Conservation (phyloP, 2,888 invertebrate genomes). For the Orthonevra nobilis region DNA sequence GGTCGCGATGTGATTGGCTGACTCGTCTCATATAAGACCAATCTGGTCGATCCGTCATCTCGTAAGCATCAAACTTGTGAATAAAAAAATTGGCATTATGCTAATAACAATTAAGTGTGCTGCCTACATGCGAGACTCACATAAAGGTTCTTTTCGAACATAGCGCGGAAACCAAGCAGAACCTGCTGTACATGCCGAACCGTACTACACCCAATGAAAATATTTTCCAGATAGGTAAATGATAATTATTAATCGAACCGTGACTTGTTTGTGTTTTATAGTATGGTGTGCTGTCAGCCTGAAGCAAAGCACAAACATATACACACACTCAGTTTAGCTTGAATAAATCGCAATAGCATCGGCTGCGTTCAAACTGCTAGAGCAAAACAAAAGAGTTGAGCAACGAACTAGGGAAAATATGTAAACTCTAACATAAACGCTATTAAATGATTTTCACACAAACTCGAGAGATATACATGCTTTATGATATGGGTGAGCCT, state of each 20-base stretch:
- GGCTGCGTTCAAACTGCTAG: conserved; percentile 15
- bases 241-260: conserved; percentile 70
- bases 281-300: conserved; percentile 37
- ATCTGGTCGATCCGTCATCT: conserved; percentile 65
- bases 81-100: conserved; percentile 22
- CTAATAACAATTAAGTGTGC: conserved; percentile 46
- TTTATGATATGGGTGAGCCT: conserved; percentile 9
- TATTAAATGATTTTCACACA: conserved; percentile 29
- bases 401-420: conserved; percentile 56
- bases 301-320: conserved; percentile 49
- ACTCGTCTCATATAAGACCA: conserved; percentile 60
- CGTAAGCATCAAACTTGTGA: conserved; percentile 59
- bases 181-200: conserved; percentile 23
- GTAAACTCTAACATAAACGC: conserved; percentile 40
- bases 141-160: conserved; percentile 26
- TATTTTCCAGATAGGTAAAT: conserved; percentile 61
- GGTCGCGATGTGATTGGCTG: conserved; percentile 60
- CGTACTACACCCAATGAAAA: conserved; percentile 66
- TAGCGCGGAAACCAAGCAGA: conserved; percentile 16
- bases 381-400: conserved; percentile 64
- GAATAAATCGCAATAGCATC: conserved; percentile 21
- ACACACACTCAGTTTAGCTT: conserved; percentile 31
- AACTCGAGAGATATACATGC: conserved; percentile 28
- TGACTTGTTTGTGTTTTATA: conserved; percentile 62
- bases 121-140: conserved; percentile 19